A percentile compares a stretch with the other conserved stretches of the same genome.
Evolutionary conservation across 2,797 vertebrate genomes (phyloP).

Genomic region (Spheniscus humboldti): DNA sequence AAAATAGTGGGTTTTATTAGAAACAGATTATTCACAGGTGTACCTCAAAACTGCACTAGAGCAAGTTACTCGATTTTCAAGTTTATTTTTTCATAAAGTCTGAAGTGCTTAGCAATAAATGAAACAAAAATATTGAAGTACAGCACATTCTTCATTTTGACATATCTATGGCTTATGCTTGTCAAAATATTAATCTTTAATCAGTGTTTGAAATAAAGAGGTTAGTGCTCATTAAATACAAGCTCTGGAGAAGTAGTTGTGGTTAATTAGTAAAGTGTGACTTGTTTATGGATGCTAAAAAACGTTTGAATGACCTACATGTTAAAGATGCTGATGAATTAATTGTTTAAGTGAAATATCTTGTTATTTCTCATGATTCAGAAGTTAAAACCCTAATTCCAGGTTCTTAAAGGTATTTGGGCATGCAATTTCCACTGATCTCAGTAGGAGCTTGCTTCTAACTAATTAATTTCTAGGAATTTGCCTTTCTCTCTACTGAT

Average conservation of each 20-base stretch:
- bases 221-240: not conserved
- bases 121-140: not conserved
- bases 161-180: not conserved
- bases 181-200: slow-evolving; percentile 19
- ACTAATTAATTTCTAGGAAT: not conserved
- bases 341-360: not conserved
- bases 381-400: not conserved
- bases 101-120: not conserved
- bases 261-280: slow-evolving; percentile 19
- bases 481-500: not conserved
- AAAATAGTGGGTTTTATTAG: not conserved
- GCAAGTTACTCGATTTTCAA: not conserved
- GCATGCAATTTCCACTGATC: not conserved
- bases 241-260: not conserved
- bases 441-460: not conserved
- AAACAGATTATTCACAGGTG: not conserved
- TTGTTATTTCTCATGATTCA: not conserved
- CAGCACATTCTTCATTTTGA: not conserved
- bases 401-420: not conserved
- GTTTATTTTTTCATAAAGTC: not conserved
- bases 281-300: slow-evolving; percentile 10
- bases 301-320: not conserved
- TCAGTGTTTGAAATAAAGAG: not conserved
- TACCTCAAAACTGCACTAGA: not conserved
- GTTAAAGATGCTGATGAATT: not conserved